Conservation (phyloP, 2,113 vertebrate genomes). For the Anser cygnoides region DNA sequence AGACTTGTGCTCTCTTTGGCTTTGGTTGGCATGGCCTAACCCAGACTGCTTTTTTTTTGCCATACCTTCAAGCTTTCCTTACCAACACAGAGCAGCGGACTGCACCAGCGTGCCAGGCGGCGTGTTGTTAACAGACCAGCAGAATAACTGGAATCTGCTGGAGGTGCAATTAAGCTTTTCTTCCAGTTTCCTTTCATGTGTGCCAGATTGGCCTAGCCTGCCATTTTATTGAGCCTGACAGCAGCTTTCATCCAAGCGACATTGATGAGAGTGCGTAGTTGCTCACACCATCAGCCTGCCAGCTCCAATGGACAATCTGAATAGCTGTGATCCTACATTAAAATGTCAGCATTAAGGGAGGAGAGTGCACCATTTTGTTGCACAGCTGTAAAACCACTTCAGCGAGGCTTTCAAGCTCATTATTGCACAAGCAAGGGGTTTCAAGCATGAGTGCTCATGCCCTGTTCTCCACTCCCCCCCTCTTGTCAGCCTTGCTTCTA, state of each 20-base stretch:
- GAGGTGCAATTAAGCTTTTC: constrained; percentile 71
- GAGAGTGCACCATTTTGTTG: constrained; percentile 73
- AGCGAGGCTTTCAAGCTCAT: constrained; percentile 73
- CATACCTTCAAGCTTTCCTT: constrained; percentile 15
- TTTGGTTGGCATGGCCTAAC: neutral
- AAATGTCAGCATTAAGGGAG: constrained; percentile 74
- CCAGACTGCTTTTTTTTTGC: neutral
- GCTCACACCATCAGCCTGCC: constrained; percentile 74
- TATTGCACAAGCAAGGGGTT: constrained; percentile 70
- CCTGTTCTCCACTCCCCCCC: constrained; percentile 31
- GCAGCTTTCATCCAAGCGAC: constrained; percentile 72
- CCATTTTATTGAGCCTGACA: constrained; percentile 73
- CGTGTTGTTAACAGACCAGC: constrained; percentile 51
- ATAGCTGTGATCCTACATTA: constrained; percentile 73
- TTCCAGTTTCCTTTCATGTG: constrained; percentile 71
- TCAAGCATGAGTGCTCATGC: constrained; percentile 71
- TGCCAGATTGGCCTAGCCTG: constrained; percentile 72
- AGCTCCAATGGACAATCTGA: constrained; percentile 74
- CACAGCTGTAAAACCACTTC: constrained; percentile 74
- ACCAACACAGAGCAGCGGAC: neutral
- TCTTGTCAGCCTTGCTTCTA: constrained; percentile 26
- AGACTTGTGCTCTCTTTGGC: neutral
- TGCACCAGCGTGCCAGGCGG: constrained; percentile 17
- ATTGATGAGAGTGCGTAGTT: constrained; percentile 72
- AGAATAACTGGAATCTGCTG: constrained; percentile 70